Conservation (phyloP, 2,888 invertebrate species). For the Caprella mutica region DNA sequence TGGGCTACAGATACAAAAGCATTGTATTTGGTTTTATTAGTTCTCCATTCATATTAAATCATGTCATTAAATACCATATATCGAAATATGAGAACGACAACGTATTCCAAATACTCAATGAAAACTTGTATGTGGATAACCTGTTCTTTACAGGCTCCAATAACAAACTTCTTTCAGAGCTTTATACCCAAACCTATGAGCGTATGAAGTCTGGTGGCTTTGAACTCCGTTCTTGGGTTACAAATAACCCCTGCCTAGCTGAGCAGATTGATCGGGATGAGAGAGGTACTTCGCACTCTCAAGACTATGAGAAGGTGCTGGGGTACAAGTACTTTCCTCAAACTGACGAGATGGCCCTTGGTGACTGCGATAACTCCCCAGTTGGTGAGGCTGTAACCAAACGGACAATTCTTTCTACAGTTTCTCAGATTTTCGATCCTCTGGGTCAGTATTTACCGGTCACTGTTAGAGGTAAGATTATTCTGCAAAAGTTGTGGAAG, state of each 20-base stretch:
- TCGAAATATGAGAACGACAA: not conserved
- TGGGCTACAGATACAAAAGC: not conserved
- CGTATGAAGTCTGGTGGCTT: conserved; percentile 7
- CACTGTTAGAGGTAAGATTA: not conserved
- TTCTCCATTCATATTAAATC: conserved; percentile 9
- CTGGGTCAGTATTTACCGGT: not conserved
- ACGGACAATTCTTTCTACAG: not conserved
- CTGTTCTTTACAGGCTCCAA: not conserved
- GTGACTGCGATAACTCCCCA: not conserved
- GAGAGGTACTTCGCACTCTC: not conserved
- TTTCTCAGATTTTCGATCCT: conserved; percentile 6
- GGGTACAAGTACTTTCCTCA: not conserved
- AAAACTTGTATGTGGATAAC: conserved; percentile 8
- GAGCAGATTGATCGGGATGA: not conserved
- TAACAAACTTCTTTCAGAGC: not conserved
- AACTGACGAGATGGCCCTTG: not conserved
- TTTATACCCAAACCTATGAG: not conserved
- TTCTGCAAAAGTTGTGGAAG: too few relatives aligned
- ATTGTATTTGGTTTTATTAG: conserved; percentile 2
- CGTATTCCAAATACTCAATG: not conserved
- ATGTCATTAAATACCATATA: not conserved
- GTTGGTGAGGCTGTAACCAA: not conserved
- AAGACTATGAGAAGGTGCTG: not conserved
- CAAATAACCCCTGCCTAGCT: not conserved
- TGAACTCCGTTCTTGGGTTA: not conserved